Base-by-base conservation (phyloP, 2,888 invertebrate genomes). In the Conops quadrifasciatus region DNA sequence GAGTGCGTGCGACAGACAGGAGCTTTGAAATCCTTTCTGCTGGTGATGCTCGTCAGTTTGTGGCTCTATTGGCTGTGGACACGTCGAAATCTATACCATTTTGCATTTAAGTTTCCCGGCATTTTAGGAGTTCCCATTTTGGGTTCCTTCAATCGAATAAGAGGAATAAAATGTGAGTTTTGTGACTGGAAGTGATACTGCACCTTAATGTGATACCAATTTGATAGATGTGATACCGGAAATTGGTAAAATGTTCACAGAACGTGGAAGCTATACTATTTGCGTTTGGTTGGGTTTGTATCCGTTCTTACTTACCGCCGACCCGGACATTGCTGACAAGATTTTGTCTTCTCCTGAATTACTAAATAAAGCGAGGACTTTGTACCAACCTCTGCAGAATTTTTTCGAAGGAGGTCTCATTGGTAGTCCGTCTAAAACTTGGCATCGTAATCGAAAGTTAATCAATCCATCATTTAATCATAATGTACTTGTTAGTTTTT, bases 291-390 rank as follows among this genome's bases (percentile, higher is more conserved):
- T 75, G 9, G 78, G 78, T 9, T 49, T 71, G 7, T 56, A 73
- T 21, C 76, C 78, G 0, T 60, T 69, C 11, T 9, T 78, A 9
- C 19, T 77, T 9, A 75, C 76, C 3, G 66, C 70, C 0, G 78
- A 78, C 30, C 77, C 77, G 2, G 71, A 60, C 9, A 49, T 76
- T 2, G 71, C 74, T 28, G 75, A 77, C 58, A 71, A 74, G 56
- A 67, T 78, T 36, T 67, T 78, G 0, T 73, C 76, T 21, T 76
- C 77, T 19, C 45, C 73, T 4, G 73, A 74, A 2, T 72, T 77
- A 16, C 56, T 79, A 2, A 72, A 77, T 45, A 79, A 77, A 65
- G 67, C 72, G 9, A 30, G 64, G 19, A 7, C 65, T 1, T 1
- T 74, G 0, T 76, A 75, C 26, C 11, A 16, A 1, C 71, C 74